Evolutionary conservation across 2,113 vertebrate genomes (phyloP), one percentile per base, ranked within the genome.

Genomic region (Strix uralensis): DNA sequence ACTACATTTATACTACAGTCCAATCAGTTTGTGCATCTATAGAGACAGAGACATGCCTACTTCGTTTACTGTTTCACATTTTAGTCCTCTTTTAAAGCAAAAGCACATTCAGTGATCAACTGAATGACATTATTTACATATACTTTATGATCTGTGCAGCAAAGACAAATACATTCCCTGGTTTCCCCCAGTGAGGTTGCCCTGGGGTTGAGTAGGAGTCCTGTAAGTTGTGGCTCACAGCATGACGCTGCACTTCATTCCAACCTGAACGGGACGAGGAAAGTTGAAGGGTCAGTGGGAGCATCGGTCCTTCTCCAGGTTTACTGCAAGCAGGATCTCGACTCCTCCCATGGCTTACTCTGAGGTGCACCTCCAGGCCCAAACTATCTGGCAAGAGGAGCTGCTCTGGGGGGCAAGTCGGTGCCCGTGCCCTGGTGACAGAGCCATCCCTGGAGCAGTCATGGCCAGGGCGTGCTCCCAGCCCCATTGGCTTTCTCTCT

Each of bases 31-130:
- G 15, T 59, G 32, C 36, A 29, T 71, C 15, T 55, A 42, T 13
- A 63, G 42, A 70, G 44, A 52, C 18, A 66, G 34, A 80, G 36
- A 47, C 3, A 26, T 16, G 30, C 27, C 61, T 62, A 16, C 40
- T 92, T 75, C 40, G 44, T 71, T 82, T 81, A 67, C 15, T 10
- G 3, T 17, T 93, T 80, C n/a, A 57, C 51, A 36, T 87, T 87
- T 66, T 47, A 79, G n/a, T 74, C 44, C 67, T 89, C 52, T 71
- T 95, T 58, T 93, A 81, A 90, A 90, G n/a, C 38, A 78, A 79
- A 83, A 82, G 51, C 11, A 23, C 54, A 32, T 81, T 61, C 36
- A 42, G 18, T 38, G 32, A 88, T 73, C 22, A 83, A 59, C 25
- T 19, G 42, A 86, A 80, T 69, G 51, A 55, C 11, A 12, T 67